These are phyloP conservation scores for Sebastes itinus DNA, from an alignment of 2,797 vertebrate species.

Conservation along the genomic window DNA sequence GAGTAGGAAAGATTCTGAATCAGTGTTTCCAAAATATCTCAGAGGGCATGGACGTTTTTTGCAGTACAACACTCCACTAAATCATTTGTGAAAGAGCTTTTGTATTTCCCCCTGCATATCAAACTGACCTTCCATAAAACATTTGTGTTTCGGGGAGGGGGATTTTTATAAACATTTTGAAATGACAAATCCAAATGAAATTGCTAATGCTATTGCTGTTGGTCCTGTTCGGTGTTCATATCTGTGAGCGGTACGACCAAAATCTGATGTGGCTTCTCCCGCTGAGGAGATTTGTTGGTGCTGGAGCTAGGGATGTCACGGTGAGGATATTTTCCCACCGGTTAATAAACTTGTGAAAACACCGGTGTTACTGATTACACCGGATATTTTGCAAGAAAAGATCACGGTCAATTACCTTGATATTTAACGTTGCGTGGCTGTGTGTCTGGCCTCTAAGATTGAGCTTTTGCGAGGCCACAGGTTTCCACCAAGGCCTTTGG, in stretches of 20 bases:
- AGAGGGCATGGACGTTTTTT: slow-evolving; percentile 15
- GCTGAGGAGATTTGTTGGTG: background rate
- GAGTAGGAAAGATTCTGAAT: background rate
- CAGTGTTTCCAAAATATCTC: background rate
- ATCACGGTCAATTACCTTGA: too few relatives aligned
- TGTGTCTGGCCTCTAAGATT: too few relatives aligned
- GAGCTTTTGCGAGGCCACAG: too few relatives aligned
- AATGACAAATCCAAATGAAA: slow-evolving; percentile 49
- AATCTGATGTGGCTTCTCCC: slow-evolving; percentile 24
- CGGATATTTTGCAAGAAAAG: too few relatives aligned
- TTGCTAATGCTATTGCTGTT: slow-evolving; percentile 41
- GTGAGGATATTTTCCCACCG: too few relatives aligned
- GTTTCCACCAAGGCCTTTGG: too few relatives aligned
- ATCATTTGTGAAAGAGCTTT: slow-evolving; percentile 42
- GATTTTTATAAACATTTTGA: slow-evolving; percentile 57
- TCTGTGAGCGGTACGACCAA: slow-evolving; percentile 14
- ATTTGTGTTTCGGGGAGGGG: slow-evolving; percentile 34
- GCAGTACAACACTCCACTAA: background rate
- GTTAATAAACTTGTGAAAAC: too few relatives aligned
- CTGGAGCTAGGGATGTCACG: background rate
- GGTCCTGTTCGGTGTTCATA: slow-evolving; percentile 18
- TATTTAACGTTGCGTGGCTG: too few relatives aligned
- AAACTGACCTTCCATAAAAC: slow-evolving; percentile 62
- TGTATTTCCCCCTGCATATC: slow-evolving; percentile 39
- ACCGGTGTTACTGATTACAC: too few relatives aligned